These are phyloP conservation scores for Zalophus californianus DNA, from an alignment of 2,797 vertebrate species.

Conservation along the genomic window DNA sequence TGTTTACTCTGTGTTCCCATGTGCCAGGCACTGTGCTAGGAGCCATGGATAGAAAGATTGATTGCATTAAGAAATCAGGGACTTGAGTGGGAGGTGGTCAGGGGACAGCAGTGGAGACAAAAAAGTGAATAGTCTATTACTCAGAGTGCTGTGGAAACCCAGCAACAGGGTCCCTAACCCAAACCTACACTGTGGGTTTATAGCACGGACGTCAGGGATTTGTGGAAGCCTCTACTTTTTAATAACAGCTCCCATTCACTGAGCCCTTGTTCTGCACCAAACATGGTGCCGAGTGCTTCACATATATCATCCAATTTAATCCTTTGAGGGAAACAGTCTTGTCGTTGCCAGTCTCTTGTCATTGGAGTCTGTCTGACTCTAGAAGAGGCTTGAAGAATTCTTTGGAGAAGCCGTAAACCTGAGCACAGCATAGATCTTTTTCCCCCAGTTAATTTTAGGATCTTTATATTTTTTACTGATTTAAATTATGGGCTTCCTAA, in stretches of 20 bases:
- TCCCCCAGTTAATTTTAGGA: constrained; percentile 16
- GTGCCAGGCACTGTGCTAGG: background rate
- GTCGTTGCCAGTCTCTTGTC: background rate
- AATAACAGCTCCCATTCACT: background rate
- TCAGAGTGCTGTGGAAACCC: constrained; percentile 14
- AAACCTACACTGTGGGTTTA: background rate
- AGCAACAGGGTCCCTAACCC: background rate
- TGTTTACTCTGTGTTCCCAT: background rate
- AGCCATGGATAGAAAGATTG: background rate
- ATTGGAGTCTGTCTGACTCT: background rate
- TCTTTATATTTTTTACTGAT: constrained; percentile 35
- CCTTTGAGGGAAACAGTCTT: background rate
- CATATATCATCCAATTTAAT: background rate
- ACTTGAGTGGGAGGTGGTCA: background rate
- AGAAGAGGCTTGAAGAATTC: constrained; percentile 30
- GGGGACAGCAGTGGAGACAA: background rate
- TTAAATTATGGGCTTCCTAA: constrained; percentile 45
- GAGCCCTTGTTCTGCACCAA: background rate
- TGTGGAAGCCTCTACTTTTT: background rate
- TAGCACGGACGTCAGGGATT: background rate
- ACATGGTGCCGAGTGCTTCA: constrained; percentile 8
- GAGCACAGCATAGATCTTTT: background rate
- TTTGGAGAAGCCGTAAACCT: constrained; percentile 46
- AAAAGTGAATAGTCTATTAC: background rate
- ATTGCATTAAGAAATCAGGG: constrained; percentile 36